Evolutionary conservation across 2,113 vertebrate species (phyloP), one percentile per base, ranked within the genome.

Genomic region (Mastomys coucha): DNA sequence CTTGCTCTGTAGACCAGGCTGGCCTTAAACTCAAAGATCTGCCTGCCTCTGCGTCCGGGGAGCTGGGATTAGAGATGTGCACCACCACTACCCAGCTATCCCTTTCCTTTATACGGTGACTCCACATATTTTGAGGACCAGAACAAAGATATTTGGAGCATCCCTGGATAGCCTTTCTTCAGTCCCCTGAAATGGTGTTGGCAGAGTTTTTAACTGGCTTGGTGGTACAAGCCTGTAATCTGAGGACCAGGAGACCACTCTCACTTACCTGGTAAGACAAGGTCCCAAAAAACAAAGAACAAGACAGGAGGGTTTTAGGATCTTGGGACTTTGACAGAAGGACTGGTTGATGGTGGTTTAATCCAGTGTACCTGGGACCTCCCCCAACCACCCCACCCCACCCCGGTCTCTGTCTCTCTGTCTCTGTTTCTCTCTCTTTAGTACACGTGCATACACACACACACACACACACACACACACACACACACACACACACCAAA

Each of bases 361-460:
- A 94, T 9, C 7, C n/a, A 6, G 7, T 5, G 60, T 51, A 65
- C 69, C 56, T 33, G 73, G 20, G 67, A 1, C 1, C 4, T 3
- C 28, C 11, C 3, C 19, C 58, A 5, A 3, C 5, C 58, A 19
- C 58, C 5, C 16, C n/a, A n/a, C 5, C 58, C 5, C 11, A 28
- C 65, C 26, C 31, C 65, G 31, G 26, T 67, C 28, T 69, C 28
- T 69, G 12, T 69, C 26, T 69, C 28, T 69, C 31, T 69, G 31
- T 69, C 65, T 67, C 13, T 69, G 67, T 69, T 11, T 13, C 28
- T 69, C 4, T 69, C 67, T 69, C 31, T 6, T 67, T 11, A 3
- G 20, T 36, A 7, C 13, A 17, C 20, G 17, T 3, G 0, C 16
- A 3, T 3, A 22, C 3, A 2, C 31, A 11, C 17, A 36, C 77